Conservation (phyloP, 2,113 vertebrate genomes). For the Galemys pyrenaicus region DNA sequence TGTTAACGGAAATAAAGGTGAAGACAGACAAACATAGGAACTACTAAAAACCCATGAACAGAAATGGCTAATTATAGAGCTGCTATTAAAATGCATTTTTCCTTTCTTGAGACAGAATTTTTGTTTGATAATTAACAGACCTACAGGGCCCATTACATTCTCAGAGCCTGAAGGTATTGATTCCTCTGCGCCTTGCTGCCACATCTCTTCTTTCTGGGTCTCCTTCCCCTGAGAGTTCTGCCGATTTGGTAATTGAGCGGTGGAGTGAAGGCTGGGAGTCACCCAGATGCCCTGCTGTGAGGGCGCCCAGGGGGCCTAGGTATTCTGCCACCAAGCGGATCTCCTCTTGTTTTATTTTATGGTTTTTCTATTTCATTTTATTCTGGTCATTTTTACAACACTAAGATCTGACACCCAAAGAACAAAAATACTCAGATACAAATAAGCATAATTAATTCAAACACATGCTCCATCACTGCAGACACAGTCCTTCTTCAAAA, state of each 20-base stretch:
- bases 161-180: constrained; percentile 57
- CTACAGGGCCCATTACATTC: background rate
- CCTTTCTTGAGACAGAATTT: constrained; percentile 58
- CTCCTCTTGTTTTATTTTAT: constrained; percentile 76
- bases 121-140: constrained; percentile 53
- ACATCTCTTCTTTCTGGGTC: constrained; percentile 55
- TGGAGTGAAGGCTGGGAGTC: constrained; percentile 30
- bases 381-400: constrained; percentile 70
- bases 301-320: too few species aligned
- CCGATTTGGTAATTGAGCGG: constrained; percentile 64
- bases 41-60: constrained; percentile 46
- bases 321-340: constrained; percentile 56
- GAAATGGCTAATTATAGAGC: constrained; percentile 68
- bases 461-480: background rate
- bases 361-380: constrained; percentile 54
- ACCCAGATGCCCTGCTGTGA: constrained; percentile 69
- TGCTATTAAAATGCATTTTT: constrained; percentile 49
- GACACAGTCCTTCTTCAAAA: constrained; percentile 44
- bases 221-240: constrained; percentile 58
- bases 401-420: constrained; percentile 70
- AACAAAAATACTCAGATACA: constrained; percentile 65
- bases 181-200: constrained; percentile 39
- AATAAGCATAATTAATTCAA: constrained; percentile 62
- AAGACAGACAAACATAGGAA: constrained; percentile 50
- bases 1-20: constrained; percentile 61